These are phyloP conservation scores for Calephelis perditalis DNA, from an alignment of 2,888 invertebrate genomes.

Conservation along the genomic window DNA sequence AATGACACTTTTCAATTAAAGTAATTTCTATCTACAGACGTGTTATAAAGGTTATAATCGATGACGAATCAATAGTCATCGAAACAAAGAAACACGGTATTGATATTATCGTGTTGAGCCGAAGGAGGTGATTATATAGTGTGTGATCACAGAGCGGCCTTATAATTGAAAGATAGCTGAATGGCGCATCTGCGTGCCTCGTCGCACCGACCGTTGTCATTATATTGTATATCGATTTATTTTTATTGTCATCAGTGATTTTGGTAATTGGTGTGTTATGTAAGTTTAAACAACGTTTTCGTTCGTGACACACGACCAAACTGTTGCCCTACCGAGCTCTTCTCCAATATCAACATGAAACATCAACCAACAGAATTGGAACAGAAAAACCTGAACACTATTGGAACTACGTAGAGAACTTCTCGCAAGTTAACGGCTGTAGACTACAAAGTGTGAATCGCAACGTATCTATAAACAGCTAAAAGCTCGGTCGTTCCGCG, in stretches of 20 bases:
- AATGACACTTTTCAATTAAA: no score
- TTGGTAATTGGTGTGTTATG: conserved; percentile 1
- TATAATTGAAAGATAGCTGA: conserved; percentile 50
- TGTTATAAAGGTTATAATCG: not conserved
- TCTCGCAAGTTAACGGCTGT: no score
- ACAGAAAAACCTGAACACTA: no score
- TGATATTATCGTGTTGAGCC: conserved; percentile 39
- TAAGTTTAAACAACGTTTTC: not conserved
- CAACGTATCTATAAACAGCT: no score
- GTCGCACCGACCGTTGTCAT: conserved; percentile 44
- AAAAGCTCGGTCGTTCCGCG: no score
- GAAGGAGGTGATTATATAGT: conserved; percentile 48
- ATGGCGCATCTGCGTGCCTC: conserved; percentile 35
- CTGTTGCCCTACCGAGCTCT: no score
- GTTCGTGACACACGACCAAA: not conserved
- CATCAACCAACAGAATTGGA: no score
- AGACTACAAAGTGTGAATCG: no score
- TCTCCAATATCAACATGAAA: no score
- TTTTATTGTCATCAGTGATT: conserved; percentile 34
- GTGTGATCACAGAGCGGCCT: conserved; percentile 63
- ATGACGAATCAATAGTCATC: conserved; percentile 10
- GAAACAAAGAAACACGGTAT: conserved; percentile 19
- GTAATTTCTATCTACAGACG: no score
- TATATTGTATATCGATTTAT: conserved; percentile 41
- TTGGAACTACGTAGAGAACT: no score